These are phyloP conservation scores for Acromyrmex charruanus DNA, from an alignment of 1,140 invertebrate genomes.

Conservation along the genomic window DNA sequence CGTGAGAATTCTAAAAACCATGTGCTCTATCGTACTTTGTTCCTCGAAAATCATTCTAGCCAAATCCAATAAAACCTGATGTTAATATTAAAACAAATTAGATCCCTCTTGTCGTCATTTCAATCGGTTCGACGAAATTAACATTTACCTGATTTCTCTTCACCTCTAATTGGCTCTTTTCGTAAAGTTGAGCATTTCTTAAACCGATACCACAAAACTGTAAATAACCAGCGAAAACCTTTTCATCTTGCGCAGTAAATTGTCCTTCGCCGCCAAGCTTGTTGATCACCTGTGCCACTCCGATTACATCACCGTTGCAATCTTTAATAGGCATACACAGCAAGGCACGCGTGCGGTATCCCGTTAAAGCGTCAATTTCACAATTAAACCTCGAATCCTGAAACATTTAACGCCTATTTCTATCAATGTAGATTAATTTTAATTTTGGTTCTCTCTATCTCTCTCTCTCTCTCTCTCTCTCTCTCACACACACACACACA, in stretches of 20 bases:
- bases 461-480: no score
- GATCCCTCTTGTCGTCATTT: background rate
- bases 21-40: conserved; percentile 97
- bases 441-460: no score
- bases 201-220: conserved; percentile 98
- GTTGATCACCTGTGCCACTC: conserved; percentile 98
- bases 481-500: no score
- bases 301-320: conserved; percentile 96
- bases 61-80: conserved; percentile 94
- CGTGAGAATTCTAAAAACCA: conserved; percentile 97
- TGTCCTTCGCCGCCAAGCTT: conserved; percentile 92
- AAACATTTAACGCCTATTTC: conserved; percentile 63
- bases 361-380: conserved; percentile 96
- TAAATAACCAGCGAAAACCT: conserved; percentile 96
- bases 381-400: conserved; percentile 97
- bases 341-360: conserved; percentile 96
- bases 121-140: background rate
- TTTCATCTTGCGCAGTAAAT: conserved; percentile 95
- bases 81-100: conserved; percentile 7
- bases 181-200: conserved; percentile 97
- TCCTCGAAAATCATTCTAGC: conserved; percentile 99
- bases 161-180: conserved; percentile 97
- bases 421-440: no score
- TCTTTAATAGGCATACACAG: conserved; percentile 99
- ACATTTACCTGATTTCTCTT: conserved; percentile 94